Evolutionary conservation across 2,113 vertebrate species (phyloP), one percentile per base, ranked within the genome.

Genomic region (Coreoperca whiteheadi): DNA sequence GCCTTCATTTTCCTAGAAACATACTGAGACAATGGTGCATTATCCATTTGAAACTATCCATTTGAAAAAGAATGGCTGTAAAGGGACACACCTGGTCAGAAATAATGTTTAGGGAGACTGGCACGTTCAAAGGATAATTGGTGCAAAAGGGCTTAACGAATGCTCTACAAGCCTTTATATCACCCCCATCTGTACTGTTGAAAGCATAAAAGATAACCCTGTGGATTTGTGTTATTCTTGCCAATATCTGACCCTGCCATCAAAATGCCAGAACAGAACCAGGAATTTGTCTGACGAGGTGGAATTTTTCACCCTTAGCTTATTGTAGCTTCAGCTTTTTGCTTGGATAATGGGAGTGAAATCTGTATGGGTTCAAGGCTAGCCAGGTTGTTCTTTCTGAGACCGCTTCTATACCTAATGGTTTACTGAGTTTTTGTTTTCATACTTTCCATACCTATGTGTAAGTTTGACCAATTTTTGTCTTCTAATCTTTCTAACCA

Each of bases 11-110:
- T 50, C 37, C 15, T 37, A 21, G 41, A 77, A 64, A 78, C 69
- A 82, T 32, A 75, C 28, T 34, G 50, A 81, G 56, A 77, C 69
- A 81, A 48, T 53, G 23, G 41, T 21, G 32, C 50, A 78, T 65
- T 41, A 59, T 59, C 50, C 37, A 69, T 77, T 50, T 64, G 8
- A 73, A 69, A 77, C 46, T 21, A 57, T 66, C n/a, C 56, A 74
- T 69, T 68, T 56, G 39, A 78, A 53, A 63, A 74, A 57, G 76
- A 78, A 59, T 77, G 30, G 50, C 72, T 25, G 66, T 74, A 60
- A 77, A 86, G 56, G 48, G 70, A 77, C 56, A 65, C 64, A 84
- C 37, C 69, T 82, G 56, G 32, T 74, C 64, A 65, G 74, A 53
- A 63, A 83, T 28, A 54, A 76, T 48, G 54, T 50, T 80, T 28